These are phyloP conservation scores for Jaculus jaculus DNA, from an alignment of 2,113 vertebrate genomes.

Conservation along the genomic window DNA sequence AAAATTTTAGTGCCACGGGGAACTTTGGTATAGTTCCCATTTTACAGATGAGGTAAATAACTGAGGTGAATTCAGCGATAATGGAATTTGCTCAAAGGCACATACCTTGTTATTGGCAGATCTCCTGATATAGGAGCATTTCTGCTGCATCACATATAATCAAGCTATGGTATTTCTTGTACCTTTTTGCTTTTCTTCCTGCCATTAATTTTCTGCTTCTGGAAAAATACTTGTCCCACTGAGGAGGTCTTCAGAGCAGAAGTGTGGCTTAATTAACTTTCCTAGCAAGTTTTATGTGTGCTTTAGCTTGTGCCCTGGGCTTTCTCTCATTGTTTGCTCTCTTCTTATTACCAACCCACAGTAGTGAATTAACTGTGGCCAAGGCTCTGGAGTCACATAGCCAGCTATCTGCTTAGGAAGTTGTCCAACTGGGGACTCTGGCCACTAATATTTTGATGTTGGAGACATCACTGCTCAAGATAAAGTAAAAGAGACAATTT, in stretches of 20 bases:
- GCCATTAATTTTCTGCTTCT: slow-evolving; percentile 1
- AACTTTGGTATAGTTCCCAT: slow-evolving; percentile 62
- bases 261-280: slow-evolving; percentile 42
- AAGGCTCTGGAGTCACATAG: slow-evolving; percentile 35
- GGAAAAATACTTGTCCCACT: slow-evolving; percentile 23
- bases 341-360: slow-evolving; percentile 40
- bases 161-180: slow-evolving; percentile 45
- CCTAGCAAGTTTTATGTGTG: background rate
- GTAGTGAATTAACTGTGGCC: slow-evolving; percentile 36
- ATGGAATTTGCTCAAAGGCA: slow-evolving; percentile 48
- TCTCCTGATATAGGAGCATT: slow-evolving; percentile 7
- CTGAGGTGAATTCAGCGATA: slow-evolving; percentile 48
- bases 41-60: slow-evolving; percentile 60
- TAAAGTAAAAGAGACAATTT: slow-evolving; percentile 48
- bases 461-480: slow-evolving; percentile 6
- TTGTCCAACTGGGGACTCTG: slow-evolving; percentile 18
- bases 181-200: slow-evolving; percentile 39
- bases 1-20: slow-evolving; percentile 50
- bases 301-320: background rate
- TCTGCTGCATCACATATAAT: slow-evolving; percentile 49
- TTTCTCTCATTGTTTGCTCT: slow-evolving; percentile 40
- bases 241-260: slow-evolving; percentile 26
- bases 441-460: background rate
- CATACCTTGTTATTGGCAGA: slow-evolving; percentile 33
- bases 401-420: slow-evolving; percentile 30